Percentiles rank a stretch among this genome's conserved stretches.
These are phyloP conservation scores for Sclerodermus sp. DNA, from an alignment of 2,888 invertebrate genomes.

Conservation along the genomic window DNA sequence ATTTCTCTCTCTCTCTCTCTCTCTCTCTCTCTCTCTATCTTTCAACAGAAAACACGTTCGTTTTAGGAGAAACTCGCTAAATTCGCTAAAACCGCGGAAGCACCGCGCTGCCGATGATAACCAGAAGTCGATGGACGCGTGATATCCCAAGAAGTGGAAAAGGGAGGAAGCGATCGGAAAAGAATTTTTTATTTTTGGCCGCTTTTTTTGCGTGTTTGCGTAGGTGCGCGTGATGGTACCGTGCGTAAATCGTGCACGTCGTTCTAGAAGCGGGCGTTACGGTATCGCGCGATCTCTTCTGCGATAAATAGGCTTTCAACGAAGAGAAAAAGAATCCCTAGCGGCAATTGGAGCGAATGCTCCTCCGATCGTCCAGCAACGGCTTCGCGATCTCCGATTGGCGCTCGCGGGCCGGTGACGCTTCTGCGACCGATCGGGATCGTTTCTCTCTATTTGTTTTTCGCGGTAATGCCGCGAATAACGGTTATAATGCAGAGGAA, in stretches of 20 bases:
- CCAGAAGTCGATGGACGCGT: too few relatives aligned
- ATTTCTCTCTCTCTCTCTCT: constrained; percentile 4
- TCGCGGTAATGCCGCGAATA: background rate
- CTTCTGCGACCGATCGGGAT: too few relatives aligned
- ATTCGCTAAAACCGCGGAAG: too few relatives aligned
- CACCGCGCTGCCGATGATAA: too few relatives aligned
- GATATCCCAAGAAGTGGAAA: too few relatives aligned
- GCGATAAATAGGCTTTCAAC: constrained; percentile 15
- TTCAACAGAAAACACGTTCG: too few relatives aligned
- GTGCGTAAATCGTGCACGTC: constrained; percentile 16
- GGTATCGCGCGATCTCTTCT: constrained; percentile 11
- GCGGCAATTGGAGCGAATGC: background rate
- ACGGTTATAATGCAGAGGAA: background rate
- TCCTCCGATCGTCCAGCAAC: background rate
- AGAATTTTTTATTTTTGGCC: too few relatives aligned
- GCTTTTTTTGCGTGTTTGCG: too few relatives aligned
- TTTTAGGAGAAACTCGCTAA: too few relatives aligned
- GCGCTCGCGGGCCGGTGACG: background rate
- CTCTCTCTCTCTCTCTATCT: constrained; percentile 13
- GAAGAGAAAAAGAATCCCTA: background rate
- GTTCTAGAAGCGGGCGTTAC: constrained; percentile 22
- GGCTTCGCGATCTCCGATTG: background rate
- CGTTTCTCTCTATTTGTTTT: background rate
- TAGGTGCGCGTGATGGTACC: constrained; percentile 23
- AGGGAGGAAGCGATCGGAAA: too few relatives aligned